phyloP scores from a whole-genome alignment of 1,140 invertebrate species.

The Pomacea maculata region DNA sequence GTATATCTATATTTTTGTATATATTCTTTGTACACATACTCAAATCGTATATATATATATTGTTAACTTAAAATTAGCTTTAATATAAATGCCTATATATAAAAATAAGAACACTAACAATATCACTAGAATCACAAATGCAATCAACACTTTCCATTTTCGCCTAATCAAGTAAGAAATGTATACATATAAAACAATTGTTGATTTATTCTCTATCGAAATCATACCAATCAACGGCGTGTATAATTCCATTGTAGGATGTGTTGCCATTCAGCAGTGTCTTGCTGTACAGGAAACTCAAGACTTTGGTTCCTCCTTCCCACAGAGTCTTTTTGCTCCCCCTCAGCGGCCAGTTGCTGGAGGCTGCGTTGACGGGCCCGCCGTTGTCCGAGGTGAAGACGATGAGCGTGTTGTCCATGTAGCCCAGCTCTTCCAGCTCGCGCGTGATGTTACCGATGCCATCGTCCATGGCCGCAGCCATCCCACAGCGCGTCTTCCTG shows the following conservation, averaged over 20 bases:
- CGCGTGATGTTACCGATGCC: constrained; percentile 44
- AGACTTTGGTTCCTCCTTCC: constrained; percentile 14
- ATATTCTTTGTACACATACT: too few species aligned
- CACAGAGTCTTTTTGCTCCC: neutral
- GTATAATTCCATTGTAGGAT: neutral
- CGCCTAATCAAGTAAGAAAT: too few species aligned
- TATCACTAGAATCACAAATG: too few species aligned
- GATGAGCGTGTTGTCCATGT: constrained; percentile 50
- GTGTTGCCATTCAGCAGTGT: neutral
- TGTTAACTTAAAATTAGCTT: too few species aligned
- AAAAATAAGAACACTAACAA: too few species aligned
- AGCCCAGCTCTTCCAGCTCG: constrained; percentile 55
- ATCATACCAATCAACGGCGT: constrained; percentile 8
- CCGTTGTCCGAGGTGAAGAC: constrained; percentile 52
- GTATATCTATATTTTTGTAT: too few species aligned
- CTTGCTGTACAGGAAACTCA: neutral
- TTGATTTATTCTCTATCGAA: too few species aligned
- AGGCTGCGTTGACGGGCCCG: neutral
- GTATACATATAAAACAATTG: too few species aligned
- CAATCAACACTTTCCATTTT: too few species aligned
- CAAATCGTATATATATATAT: too few species aligned
- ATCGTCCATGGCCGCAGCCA: constrained; percentile 1
- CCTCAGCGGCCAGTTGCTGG: constrained; percentile 13
- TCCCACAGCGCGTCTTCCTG: constrained; percentile 27
- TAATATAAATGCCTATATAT: too few species aligned